These are phyloP conservation scores for Dicrostonyx torquatus DNA, from an alignment of 2,797 vertebrate species.

Conservation along the genomic window DNA sequence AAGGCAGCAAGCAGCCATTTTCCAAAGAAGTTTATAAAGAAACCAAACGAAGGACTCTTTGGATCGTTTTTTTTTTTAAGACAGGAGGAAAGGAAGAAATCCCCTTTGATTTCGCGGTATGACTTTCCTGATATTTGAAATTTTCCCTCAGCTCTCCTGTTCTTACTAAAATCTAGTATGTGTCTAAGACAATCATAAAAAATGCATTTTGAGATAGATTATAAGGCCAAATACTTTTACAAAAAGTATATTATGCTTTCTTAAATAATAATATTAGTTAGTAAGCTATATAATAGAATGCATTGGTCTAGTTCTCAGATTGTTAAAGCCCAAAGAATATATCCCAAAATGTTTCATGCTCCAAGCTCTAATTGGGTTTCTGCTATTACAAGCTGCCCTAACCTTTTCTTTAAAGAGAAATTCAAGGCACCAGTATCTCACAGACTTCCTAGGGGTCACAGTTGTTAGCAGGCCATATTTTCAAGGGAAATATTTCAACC, in stretches of 20 bases:
- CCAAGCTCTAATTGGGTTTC: background rate
- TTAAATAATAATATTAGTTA: constrained; percentile 42
- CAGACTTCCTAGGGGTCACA: background rate
- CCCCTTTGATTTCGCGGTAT: background rate
- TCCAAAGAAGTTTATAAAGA: constrained; percentile 48
- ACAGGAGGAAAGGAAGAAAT: constrained; percentile 38
- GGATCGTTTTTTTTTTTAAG: constrained; percentile 9
- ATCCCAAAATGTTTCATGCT: background rate
- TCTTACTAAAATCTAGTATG: constrained; percentile 12
- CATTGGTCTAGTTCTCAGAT: background rate
- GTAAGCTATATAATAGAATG: background rate
- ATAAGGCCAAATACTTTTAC: constrained; percentile 12
- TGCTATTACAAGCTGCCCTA: constrained; percentile 16
- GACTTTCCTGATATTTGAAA: constrained; percentile 24
- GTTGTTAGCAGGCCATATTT: constrained; percentile 17
- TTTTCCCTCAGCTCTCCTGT: constrained; percentile 28
- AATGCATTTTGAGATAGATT: background rate
- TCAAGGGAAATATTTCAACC: constrained; percentile 58
- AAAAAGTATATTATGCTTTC: background rate
- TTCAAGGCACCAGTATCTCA: background rate
- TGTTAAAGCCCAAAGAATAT: background rate
- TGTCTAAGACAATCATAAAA: background rate
- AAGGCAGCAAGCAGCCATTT: constrained; percentile 51
- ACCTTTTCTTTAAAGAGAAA: constrained; percentile 42
- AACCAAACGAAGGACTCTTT: constrained; percentile 1